Evolutionary conservation across 2,797 vertebrate species (phyloP).

Genomic region (Spheniscus humboldti): DNA sequence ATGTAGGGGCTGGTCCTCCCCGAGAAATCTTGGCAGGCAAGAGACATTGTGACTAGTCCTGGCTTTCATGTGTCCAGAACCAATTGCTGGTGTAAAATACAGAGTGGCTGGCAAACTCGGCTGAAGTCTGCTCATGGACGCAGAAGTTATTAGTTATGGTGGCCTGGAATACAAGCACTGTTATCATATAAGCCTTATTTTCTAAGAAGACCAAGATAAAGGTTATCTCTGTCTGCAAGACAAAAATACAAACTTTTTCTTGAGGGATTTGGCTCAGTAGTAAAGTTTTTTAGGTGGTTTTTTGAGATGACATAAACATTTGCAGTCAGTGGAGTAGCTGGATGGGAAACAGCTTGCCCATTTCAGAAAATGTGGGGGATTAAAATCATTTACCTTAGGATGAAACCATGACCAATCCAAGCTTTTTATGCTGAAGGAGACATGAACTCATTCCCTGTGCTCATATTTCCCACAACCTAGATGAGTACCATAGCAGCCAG

Average conservation of each 20-base stretch:
- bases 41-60: neutral
- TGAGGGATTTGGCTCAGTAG: neutral
- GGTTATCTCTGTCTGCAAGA: neutral
- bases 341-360: neutral
- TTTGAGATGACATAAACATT: neutral
- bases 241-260: neutral
- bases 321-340: neutral
- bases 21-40: fast-evolving
- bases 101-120: neutral
- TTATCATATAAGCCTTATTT: neutral
- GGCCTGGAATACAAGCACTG: neutral
- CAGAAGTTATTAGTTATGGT: neutral
- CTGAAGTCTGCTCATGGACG: neutral
- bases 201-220: neutral
- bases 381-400: neutral
- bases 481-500: neutral
- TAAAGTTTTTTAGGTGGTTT: neutral
- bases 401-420: neutral
- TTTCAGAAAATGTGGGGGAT: neutral
- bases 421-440: neutral
- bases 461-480: neutral
- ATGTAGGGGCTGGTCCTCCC: neutral
- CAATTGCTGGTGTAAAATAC: neutral
- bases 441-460: neutral
- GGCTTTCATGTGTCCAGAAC: fast-evolving